Conservation (phyloP, 64 coral and sea anemone species). For the Montipora cactus region DNA sequence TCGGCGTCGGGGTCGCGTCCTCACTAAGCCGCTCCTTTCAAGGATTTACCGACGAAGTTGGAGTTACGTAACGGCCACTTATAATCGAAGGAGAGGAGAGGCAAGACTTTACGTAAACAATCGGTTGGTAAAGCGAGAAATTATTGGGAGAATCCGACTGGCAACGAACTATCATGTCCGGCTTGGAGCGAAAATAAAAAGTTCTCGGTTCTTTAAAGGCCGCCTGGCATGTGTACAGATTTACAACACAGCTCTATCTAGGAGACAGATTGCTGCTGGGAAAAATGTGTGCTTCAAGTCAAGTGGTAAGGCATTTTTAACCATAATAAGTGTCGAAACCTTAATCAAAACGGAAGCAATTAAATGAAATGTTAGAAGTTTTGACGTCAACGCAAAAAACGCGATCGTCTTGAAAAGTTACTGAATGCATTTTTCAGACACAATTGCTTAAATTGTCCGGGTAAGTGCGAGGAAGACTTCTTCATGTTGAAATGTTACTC, state of each 20-base stretch:
- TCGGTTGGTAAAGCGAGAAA: slow-evolving; percentile 37
- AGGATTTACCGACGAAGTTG: slow-evolving; percentile 62
- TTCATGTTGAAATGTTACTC: too few relatives aligned
- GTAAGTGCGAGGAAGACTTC: too few relatives aligned
- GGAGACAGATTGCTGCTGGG: slow-evolving; percentile 45
- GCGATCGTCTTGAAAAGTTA: too few relatives aligned
- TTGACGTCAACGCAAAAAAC: too few relatives aligned
- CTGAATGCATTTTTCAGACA: too few relatives aligned
- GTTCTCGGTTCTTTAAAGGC: slow-evolving; percentile 67
- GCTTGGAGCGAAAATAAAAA: slow-evolving; percentile 63
- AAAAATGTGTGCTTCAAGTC: slow-evolving; percentile 76
- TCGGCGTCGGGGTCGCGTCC: slow-evolving; percentile 25
- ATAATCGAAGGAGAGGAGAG: slow-evolving; percentile 60
- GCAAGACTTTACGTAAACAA: slow-evolving; percentile 78
- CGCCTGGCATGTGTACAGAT: slow-evolving; percentile 83
- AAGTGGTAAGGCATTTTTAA: slow-evolving; percentile 41
- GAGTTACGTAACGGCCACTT: slow-evolving; percentile 72
- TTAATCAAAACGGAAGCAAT: too few relatives aligned
- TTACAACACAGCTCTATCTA: slow-evolving; percentile 74
- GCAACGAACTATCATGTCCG: slow-evolving; percentile 82
- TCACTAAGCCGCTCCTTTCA: slow-evolving; percentile 31
- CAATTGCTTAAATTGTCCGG: too few relatives aligned
- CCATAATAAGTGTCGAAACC: too few relatives aligned
- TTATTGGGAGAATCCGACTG: slow-evolving; percentile 49
- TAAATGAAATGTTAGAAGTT: too few relatives aligned